Evolutionary conservation across 2,113 vertebrate species (phyloP), one percentile per base, ranked within the genome.

Genomic region (Gadus chalcogrammus): DNA sequence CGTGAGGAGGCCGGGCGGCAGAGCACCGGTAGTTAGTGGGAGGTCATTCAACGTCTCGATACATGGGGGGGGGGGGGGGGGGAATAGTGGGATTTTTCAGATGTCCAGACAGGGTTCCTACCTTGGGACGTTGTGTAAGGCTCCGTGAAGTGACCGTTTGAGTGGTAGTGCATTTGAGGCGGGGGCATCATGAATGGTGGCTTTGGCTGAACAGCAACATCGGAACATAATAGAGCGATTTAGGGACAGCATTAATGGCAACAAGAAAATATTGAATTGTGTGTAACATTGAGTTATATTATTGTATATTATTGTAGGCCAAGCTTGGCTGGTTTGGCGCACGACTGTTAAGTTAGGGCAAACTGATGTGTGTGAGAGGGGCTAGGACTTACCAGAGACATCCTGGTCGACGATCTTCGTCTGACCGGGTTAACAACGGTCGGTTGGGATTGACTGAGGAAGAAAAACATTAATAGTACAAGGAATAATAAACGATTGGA

Each of bases 101-200:
- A 13, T 48, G 42, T 48, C 9, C 2, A 1, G 42, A 48, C 17
- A 62, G 3, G 55, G 16, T 3, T 4, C n/a, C 76, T 92, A 98
- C 97, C 97, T 93, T 98, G 96, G 48, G 97, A 98, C 17, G 96
- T 96, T 24, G 94, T 93, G 85, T 96, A 98, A 1, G 94, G 94
- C 70, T 99, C 96, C 17, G 89, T 91, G 77, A 94, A 98, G 80
- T 97, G 97, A 78, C 97, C 95, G 60, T 95, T 98, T 24, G 24
- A 24, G 24, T 24, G 24, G 88, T 98, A 99, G 88, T 97, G 96
- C 85, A 97, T 91, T 78, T 94, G 95, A 38, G 94, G 93, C 61
- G 95, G 92, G 12, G 95, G 88, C 95, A 97, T 95, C 95, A 93
- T 95, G 68, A 94, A 99, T 74, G 96, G 97, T 56, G 95, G 94